Conservation (phyloP, 2,113 vertebrate species). For the Sardina pilchardus region DNA sequence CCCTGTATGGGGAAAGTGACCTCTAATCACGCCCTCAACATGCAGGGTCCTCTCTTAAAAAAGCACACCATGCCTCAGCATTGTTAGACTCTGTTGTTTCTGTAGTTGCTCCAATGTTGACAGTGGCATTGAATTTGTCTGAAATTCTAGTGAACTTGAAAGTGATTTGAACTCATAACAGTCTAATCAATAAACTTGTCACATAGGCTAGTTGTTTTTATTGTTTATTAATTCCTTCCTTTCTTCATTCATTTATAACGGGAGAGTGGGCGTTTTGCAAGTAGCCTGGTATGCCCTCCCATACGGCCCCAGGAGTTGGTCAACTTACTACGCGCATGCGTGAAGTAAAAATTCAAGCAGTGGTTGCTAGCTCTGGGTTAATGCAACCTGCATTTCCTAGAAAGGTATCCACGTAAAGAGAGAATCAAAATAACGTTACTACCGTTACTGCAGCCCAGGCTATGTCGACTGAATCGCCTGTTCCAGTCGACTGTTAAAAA, state of each 20-base stretch:
- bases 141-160: background rate
- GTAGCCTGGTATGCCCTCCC: background rate
- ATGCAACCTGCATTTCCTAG: too few relatives aligned
- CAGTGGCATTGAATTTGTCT: background rate
- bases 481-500: background rate
- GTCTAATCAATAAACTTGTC: background rate
- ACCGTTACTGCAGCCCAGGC: background rate
- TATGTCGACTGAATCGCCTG: background rate
- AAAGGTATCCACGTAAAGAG: background rate
- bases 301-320: background rate
- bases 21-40: conserved; percentile 63
- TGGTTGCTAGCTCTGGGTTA: too few relatives aligned
- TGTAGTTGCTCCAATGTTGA: background rate
- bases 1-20: conserved; percentile 85
- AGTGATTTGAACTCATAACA: background rate
- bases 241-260: background rate
- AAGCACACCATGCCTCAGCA: background rate
- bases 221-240: background rate
- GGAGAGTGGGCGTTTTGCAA: background rate
- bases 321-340: background rate
- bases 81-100: conserved; percentile 2
- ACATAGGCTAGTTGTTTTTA: background rate
- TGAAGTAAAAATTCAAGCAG: background rate
- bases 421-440: background rate
- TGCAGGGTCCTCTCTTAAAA: background rate